phyloP scores from a whole-genome alignment of 2,113 vertebrate genomes.

The Gorsachius goisagi region DNA sequence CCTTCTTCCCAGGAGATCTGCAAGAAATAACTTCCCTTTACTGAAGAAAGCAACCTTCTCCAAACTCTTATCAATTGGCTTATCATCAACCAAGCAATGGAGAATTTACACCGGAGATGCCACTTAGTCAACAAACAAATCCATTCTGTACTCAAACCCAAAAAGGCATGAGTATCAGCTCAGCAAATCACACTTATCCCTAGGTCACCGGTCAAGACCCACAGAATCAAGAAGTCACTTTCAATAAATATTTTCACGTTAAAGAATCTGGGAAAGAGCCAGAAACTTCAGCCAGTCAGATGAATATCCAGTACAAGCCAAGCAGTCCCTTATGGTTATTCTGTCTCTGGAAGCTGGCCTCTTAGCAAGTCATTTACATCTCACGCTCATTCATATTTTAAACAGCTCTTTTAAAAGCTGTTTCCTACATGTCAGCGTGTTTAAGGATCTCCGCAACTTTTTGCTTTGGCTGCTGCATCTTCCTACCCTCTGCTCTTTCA shows the following conservation, averaged over 20 bases:
- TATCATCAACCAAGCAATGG: background rate
- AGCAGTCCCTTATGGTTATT: background rate
- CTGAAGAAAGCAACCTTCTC: background rate
- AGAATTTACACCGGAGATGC: background rate
- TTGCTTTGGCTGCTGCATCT: background rate
- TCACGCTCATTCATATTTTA: slow-evolving; percentile 25
- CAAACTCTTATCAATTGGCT: background rate
- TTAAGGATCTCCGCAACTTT: background rate
- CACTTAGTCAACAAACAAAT: slow-evolving; percentile 16
- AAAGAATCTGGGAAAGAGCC: slow-evolving; percentile 6
- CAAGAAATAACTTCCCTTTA: background rate
- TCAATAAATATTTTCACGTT: slow-evolving; percentile 51
- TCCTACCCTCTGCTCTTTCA: background rate
- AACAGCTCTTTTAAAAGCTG: slow-evolving; percentile 30
- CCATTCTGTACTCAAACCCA: background rate
- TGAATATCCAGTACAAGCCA: background rate
- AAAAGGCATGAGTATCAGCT: background rate
- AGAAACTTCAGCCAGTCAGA: background rate
- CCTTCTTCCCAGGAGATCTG: background rate
- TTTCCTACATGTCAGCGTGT: slow-evolving; percentile 9
- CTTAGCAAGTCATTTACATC: slow-evolving; percentile 14
- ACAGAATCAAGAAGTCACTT: slow-evolving; percentile 17
- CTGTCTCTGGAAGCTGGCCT: background rate
- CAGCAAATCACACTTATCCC: slow-evolving; percentile 7
- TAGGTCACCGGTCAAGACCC: background rate